phyloP scores from a whole-genome alignment of 2,888 invertebrate species.

The Zonitis immaculata region DNA sequence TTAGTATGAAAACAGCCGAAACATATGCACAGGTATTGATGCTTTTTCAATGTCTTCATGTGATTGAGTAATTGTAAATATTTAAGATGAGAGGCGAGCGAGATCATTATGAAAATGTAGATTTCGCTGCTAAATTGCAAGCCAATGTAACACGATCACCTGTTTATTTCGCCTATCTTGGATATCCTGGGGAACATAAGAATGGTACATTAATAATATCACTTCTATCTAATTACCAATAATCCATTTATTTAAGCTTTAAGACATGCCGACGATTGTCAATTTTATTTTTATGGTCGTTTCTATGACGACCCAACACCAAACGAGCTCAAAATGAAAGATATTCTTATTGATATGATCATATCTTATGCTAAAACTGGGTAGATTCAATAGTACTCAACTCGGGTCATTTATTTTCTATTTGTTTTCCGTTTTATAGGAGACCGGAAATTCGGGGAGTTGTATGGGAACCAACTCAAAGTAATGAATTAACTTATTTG shows the following conservation, averaged over 20 bases:
- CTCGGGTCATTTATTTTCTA: background rate
- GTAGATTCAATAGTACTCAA: too few species aligned
- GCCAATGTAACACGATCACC: slow-evolving; percentile 53
- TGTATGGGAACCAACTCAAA: background rate
- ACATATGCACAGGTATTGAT: slow-evolving; percentile 3
- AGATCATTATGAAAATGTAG: slow-evolving; percentile 54
- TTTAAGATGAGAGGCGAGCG: slow-evolving; percentile 52
- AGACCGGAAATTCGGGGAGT: background rate
- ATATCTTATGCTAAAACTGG: slow-evolving; percentile 17
- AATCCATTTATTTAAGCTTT: slow-evolving; percentile 9
- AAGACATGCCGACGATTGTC: slow-evolving; percentile 16
- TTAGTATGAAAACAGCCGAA: slow-evolving; percentile 7
- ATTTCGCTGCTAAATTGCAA: slow-evolving; percentile 54
- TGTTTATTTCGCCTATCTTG: slow-evolving; percentile 56
- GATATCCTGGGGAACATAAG: slow-evolving; percentile 20
- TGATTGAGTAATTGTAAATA: background rate
- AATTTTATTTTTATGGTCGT: slow-evolving; percentile 9
- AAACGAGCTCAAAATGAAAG: slow-evolving; percentile 15
- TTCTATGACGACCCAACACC: slow-evolving; percentile 2
- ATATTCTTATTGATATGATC: slow-evolving; percentile 15
- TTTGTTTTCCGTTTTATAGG: background rate
- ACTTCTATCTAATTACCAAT: background rate
- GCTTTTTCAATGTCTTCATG: too few species aligned
- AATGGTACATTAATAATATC: background rate
- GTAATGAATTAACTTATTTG: background rate